These are phyloP conservation scores for Cosmia pyralina DNA, from an alignment of 2,888 invertebrate genomes.

Conservation along the genomic window DNA sequence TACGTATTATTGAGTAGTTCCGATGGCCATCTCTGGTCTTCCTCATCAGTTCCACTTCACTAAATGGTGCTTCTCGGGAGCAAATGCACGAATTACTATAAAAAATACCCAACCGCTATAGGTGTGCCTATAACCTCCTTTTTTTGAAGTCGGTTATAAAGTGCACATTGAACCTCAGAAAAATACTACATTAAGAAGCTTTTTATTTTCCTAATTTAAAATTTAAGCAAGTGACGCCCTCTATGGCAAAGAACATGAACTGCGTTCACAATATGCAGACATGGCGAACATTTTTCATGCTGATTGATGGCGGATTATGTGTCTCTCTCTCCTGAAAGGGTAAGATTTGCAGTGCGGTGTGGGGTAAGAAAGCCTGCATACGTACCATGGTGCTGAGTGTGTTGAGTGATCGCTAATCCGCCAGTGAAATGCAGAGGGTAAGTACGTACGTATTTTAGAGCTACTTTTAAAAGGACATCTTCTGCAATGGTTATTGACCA, in stretches of 20 bases:
- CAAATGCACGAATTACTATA: no score
- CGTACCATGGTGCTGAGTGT: neutral
- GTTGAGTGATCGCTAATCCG: constrained; percentile 28
- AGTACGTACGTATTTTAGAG: neutral
- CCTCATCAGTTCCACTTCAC: no score
- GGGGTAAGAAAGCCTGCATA: constrained; percentile 9
- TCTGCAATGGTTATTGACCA: neutral
- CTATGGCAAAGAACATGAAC: constrained; percentile 6
- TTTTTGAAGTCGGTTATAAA: no score
- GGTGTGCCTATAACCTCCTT: no score
- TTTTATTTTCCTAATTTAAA: neutral
- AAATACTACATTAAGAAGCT: neutral
- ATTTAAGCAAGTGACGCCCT: neutral
- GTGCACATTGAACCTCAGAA: no score
- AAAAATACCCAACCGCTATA: no score
- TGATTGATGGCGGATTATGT: constrained; percentile 53
- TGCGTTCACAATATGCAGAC: neutral
- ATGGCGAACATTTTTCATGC: constrained; percentile 32
- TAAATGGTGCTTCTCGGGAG: no score
- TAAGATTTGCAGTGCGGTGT: constrained; percentile 37
- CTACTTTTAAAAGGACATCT: neutral
- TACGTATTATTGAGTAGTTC: no score
- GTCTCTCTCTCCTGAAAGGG: constrained; percentile 33
- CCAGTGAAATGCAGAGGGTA: neutral
- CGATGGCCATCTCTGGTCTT: no score